phyloP scores from a whole-genome alignment of 2,113 vertebrate genomes.

The Tympanuchus pallidicinctus region DNA sequence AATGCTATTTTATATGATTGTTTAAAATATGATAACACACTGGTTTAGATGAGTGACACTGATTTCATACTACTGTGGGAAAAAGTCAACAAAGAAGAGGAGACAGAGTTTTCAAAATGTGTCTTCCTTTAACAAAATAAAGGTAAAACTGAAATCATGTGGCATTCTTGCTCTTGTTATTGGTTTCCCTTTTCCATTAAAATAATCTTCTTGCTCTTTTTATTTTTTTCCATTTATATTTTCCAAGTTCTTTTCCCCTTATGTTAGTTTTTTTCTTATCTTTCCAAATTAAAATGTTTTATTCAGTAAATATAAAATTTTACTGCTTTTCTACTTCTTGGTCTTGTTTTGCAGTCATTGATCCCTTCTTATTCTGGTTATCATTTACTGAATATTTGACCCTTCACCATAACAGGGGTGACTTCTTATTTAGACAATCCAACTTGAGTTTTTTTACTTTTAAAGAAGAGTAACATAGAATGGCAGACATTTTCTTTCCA shows the following conservation, averaged over 20 bases:
- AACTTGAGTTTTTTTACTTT: not conserved
- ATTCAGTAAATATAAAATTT: not conserved
- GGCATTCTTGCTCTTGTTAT: not conserved
- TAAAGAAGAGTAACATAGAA: not conserved
- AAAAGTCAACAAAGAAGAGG: not conserved
- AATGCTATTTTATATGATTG: not conserved
- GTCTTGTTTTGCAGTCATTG: not conserved
- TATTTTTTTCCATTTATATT: not conserved
- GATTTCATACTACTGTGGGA: not conserved
- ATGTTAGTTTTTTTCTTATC: not conserved
- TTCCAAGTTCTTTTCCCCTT: not conserved
- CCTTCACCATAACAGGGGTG: not conserved
- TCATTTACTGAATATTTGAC: not conserved
- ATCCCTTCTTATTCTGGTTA: not conserved
- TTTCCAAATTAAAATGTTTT: not conserved
- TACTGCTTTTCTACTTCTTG: not conserved
- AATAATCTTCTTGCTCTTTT: not conserved
- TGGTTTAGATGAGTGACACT: not conserved
- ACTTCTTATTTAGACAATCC: not conserved
- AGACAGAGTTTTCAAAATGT: not conserved
- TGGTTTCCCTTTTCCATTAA: not conserved
- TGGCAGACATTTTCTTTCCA: not conserved
- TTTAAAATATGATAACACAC: not conserved
- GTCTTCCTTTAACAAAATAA: not conserved
- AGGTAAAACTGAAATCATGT: not conserved